Percentiles rank a stretch among this genome's conserved stretches.
Evolutionary conservation across 64 coral and sea anemone species (phyloP).

Genomic region (Stichodactyla helianthus): DNA sequence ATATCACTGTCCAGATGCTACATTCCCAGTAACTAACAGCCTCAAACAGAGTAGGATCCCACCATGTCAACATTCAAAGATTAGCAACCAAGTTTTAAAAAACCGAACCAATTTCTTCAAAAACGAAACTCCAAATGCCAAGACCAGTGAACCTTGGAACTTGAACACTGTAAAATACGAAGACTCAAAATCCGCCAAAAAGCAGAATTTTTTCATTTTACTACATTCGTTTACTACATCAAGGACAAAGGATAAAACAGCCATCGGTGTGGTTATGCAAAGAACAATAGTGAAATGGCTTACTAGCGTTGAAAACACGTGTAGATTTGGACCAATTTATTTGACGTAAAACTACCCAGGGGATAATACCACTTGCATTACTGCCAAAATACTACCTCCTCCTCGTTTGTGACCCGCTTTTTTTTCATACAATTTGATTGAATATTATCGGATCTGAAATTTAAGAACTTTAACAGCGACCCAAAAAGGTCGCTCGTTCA

Average conservation of each 20-base stretch:
- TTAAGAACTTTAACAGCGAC: neutral
- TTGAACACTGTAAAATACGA: neutral
- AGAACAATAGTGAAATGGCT: conserved; percentile 19
- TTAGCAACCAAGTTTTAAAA: neutral
- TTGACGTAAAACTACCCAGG: neutral
- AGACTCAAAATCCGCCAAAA: neutral
- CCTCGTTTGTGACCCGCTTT: neutral
- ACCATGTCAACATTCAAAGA: conserved; percentile 1
- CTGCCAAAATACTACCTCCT: neutral
- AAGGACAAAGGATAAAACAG: conserved; percentile 17
- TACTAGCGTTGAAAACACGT: neutral
- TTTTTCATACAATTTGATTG: neutral
- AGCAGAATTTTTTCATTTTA: neutral
- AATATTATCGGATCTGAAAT: neutral
- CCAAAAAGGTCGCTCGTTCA: neutral
- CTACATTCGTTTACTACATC: neutral
- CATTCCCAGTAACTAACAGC: conserved; percentile 28
- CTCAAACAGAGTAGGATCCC: conserved; percentile 5
- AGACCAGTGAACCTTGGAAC: neutral
- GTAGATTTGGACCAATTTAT: neutral
- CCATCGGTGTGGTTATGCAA: neutral
- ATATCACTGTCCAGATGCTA: conserved; percentile 3
- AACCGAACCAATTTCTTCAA: neutral
- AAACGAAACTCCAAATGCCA: neutral
- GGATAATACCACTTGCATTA: neutral